Evolutionary conservation across 2,113 vertebrate genomes (phyloP).

Genomic region (Thalassarche chlororhynchos): DNA sequence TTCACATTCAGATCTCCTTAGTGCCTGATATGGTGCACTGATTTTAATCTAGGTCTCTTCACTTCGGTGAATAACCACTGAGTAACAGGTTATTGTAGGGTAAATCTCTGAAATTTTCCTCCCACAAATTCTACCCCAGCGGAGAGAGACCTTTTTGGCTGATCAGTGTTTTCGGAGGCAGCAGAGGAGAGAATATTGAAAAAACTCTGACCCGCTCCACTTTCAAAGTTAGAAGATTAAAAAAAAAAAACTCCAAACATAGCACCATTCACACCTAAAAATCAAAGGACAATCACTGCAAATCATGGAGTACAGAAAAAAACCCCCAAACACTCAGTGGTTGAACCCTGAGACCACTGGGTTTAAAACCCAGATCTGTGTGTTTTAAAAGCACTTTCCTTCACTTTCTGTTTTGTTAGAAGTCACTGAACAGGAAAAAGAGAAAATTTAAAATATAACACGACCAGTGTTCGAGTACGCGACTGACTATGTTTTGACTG

Average conservation of each 20-base stretch:
- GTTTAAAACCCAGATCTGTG: background rate
- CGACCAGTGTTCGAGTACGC: background rate
- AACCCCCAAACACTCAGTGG: background rate
- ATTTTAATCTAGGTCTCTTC: conserved; percentile 2
- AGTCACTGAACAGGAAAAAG: background rate
- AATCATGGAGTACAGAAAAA: background rate
- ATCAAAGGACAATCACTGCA: background rate
- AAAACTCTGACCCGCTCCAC: background rate
- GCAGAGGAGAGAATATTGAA: background rate
- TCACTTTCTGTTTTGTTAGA: background rate
- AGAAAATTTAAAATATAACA: background rate
- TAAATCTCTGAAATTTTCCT: background rate
- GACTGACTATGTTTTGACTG: background rate
- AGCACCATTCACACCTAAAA: background rate
- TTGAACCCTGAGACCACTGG: background rate
- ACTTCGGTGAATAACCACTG: background rate
- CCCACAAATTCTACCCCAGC: background rate
- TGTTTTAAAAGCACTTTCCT: background rate
- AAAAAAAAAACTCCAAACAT: background rate
- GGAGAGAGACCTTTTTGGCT: background rate
- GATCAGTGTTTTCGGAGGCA: background rate
- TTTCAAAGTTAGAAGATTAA: background rate
- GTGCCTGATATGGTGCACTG: background rate
- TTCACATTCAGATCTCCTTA: background rate
- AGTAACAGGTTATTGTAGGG: background rate